These are phyloP conservation scores for Oscheius myriophilus DNA, from an alignment of 2,888 invertebrate genomes.

Conservation along the genomic window DNA sequence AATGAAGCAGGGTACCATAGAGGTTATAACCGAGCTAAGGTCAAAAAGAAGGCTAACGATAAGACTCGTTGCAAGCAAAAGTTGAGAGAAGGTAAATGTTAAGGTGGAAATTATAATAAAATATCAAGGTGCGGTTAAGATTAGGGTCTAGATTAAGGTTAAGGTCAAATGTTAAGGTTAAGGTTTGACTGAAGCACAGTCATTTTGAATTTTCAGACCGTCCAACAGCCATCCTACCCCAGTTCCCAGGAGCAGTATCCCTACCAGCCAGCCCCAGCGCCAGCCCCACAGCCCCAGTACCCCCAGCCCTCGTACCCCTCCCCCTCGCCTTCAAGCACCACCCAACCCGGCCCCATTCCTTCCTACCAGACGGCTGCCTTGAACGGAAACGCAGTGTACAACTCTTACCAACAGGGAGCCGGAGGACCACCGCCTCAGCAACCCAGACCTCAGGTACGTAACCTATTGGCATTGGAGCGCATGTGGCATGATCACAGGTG, in stretches of 20 bases:
- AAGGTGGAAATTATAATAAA: too few relatives aligned
- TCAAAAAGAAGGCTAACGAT: too few relatives aligned
- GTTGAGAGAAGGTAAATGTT: too few relatives aligned
- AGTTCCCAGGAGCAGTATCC: constrained; percentile 4
- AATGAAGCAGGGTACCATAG: too few relatives aligned
- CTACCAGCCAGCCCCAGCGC: constrained; percentile 21
- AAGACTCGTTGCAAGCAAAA: too few relatives aligned
- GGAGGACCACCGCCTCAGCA: constrained; percentile 16
- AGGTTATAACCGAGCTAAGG: too few relatives aligned
- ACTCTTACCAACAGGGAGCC: constrained; percentile 5
- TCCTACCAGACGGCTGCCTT: constrained; percentile 26
- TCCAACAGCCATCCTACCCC: constrained; percentile 14
- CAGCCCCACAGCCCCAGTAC: constrained; percentile 34
- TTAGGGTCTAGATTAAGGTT: too few relatives aligned
- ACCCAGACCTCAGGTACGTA: constrained; percentile 23
- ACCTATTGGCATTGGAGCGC: background rate
- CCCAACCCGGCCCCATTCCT: background rate
- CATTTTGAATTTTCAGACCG: background rate
- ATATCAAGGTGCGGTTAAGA: too few relatives aligned
- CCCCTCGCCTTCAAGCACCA: constrained; percentile 3
- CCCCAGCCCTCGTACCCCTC: constrained; percentile 27
- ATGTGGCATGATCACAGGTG: constrained; percentile 19
- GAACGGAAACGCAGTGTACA: constrained; percentile 13
- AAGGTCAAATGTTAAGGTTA: too few relatives aligned
- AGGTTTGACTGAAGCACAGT: background rate